A percentile compares a stretch with the other conserved stretches of the same genome.
Conservation (phyloP, 2,113 vertebrate genomes). For the Mormoops blainvillei region DNA sequence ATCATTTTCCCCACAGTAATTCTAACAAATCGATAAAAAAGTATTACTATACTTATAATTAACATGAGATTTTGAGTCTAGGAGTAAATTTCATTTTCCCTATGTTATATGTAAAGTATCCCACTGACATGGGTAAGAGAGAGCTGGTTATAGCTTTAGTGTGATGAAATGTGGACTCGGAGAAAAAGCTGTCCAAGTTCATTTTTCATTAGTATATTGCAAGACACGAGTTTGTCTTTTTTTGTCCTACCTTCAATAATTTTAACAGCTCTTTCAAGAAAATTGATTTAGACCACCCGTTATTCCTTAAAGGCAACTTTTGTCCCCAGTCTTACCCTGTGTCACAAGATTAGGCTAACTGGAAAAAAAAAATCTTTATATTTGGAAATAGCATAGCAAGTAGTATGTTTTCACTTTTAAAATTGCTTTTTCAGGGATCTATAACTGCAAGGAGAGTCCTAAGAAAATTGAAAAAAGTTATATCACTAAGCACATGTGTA, state of each 20-base stretch:
- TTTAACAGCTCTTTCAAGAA: background rate
- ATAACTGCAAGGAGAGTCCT: background rate
- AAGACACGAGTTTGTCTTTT: background rate
- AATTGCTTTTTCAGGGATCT: slow-evolving; percentile 1
- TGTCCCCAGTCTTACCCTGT: background rate
- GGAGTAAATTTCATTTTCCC: background rate
- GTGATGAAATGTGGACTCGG: background rate
- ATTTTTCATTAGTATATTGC: background rate
- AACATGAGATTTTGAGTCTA: background rate
- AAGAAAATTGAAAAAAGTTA: background rate
- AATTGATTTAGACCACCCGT: background rate
- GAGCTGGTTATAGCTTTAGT: background rate
- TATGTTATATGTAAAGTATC: background rate
- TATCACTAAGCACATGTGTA: background rate
- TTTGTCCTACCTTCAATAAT: background rate
- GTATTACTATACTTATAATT: background rate
- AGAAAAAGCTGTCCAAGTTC: background rate
- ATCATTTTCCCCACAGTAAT: background rate
- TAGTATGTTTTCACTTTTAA: slow-evolving; percentile 3
- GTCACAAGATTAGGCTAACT: background rate
- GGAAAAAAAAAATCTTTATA: background rate
- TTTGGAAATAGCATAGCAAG: slow-evolving; percentile 9
- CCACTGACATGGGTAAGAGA: background rate
- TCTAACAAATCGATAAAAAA: background rate
- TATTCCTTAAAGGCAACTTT: slow-evolving; percentile 31